Evolutionary conservation across 2,113 vertebrate genomes (phyloP), one percentile per base, ranked within the genome.

Genomic region (Ochotona curzoniae): DNA sequence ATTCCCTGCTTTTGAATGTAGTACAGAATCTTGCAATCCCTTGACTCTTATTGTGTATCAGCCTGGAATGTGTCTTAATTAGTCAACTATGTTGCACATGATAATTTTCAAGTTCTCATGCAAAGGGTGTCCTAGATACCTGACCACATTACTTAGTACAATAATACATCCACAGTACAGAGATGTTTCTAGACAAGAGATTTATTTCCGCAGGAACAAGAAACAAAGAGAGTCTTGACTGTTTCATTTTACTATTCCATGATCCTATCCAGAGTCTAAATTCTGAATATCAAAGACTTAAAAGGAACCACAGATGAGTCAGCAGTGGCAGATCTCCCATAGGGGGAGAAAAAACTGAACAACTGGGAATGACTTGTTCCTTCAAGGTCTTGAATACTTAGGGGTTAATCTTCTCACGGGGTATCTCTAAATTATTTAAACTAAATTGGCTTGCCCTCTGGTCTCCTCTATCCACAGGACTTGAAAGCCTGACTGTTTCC

Each of bases 391-490:
- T 96, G 93, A 94, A 88, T 96, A 96, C 94, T 95, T 88, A 93
- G 89, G 74, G 76, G 30, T 20, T 91, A 94, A 96, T 95, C 81
- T 89, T 91, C 90, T 96, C 89, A 76, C 84, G 91, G 89, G 86
- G 80, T 80, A 54, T 90, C 79, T 95, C 74, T 96, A 87, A 96
- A 95, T 97, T 96, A 95, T 97, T 97, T 95, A 94, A 95, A 79
- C 74, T 80, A 90, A 90, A 89, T 83, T 86, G 87, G 61, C 74
- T 92, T 94, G 76, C 91, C 69, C 96, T 82, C 32, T 93, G 82
- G 85, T 94, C 60, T 95, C 6, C 80, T 93, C 64, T 94, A 30
- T 79, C 47, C 26, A 26, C 26, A 83, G 87, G 78, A 75, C 87
- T 85, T 95, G 88, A 86, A 93, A 96, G 64, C 32, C 70, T 83